Evolutionary conservation across 2,113 vertebrate genomes (phyloP).

Genomic region (Geococcyx californianus): DNA sequence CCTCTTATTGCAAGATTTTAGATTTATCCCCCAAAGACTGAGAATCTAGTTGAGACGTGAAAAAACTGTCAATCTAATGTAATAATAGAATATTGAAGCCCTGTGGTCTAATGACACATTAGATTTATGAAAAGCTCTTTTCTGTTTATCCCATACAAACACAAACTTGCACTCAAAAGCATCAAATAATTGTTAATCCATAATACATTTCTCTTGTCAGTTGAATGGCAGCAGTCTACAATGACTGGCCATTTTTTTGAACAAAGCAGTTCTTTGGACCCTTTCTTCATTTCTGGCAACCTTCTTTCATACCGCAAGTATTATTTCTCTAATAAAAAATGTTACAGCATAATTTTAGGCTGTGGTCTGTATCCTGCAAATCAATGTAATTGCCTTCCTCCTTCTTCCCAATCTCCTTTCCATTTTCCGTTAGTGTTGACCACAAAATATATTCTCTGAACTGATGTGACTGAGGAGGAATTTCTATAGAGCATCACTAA

Average conservation of each 20-base stretch:
- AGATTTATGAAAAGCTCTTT: background rate
- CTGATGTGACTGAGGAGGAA: background rate
- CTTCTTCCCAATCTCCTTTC: background rate
- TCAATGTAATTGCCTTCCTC: slow-evolving; percentile 1
- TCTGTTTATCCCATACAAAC: background rate
- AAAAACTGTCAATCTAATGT: background rate
- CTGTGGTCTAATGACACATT: background rate
- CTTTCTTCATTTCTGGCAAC: background rate
- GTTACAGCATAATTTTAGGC: slow-evolving; percentile 2
- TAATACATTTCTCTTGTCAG: background rate
- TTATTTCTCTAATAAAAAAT: background rate
- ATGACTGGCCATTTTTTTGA: background rate
- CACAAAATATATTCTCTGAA: background rate
- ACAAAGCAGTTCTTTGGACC: background rate
- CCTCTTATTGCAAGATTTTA: background rate
- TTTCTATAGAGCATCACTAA: background rate
- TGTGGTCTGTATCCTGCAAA: background rate
- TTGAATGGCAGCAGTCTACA: background rate
- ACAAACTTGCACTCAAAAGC: background rate
- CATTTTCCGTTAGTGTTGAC: background rate
- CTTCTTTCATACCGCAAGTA: background rate
- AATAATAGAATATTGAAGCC: background rate
- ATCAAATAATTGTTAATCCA: slow-evolving; percentile 10
- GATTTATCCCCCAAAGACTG: background rate
- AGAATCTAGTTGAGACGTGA: background rate